Base-by-base conservation (phyloP, 2,888 invertebrate species). In the Parnassius apollo region DNA sequence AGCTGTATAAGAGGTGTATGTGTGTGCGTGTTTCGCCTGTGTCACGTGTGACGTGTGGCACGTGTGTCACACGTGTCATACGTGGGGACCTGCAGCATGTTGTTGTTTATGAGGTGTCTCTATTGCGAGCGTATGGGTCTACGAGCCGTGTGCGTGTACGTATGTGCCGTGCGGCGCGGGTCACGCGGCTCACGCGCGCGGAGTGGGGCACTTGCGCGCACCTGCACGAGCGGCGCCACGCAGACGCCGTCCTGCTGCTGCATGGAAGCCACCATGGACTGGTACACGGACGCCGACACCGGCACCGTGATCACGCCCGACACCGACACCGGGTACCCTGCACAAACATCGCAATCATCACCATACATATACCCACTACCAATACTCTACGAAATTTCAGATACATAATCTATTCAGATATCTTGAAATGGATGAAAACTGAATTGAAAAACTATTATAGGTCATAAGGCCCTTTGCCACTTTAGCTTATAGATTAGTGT, bases 251-350 rank as follows among this genome's bases (percentile, higher is more conserved):
- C 96, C 71, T 96, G 93, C 80, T 94, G 94, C 83, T 96, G 96
- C 83, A 97, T 96, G 85, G 96, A 96, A 62, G 98, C 97, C 81
- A 98, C 96, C 93, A 98, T 98, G 65, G 97, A 97, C 92, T 98
- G 98, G 93, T 98, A 98, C 96, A 98, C 97, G 67, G 97, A 97
- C 64, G 97, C 96, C 52, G 97, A 96, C 68, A 98, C 97, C 62
- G 98, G 98, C 75, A 98, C 97, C 61, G 98, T 98, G 83, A 98
- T 98, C 92, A 98, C 98, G 66, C 98, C 98, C 76, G 97, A 96
- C 75, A 97, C 97, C 72, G 96, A 95, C 74, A 97, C 95, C 58
- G 96, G 96, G 91, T 95, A 95, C 25, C 94, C 95, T 95, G 93
- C 69, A 80, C 12, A 35, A 97, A 97, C 96, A 88, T 97, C 97